Evolutionary conservation across 2,888 invertebrate genomes (phyloP), one percentile per base, ranked within the genome.

Genomic region (Colostygia pectinataria): DNA sequence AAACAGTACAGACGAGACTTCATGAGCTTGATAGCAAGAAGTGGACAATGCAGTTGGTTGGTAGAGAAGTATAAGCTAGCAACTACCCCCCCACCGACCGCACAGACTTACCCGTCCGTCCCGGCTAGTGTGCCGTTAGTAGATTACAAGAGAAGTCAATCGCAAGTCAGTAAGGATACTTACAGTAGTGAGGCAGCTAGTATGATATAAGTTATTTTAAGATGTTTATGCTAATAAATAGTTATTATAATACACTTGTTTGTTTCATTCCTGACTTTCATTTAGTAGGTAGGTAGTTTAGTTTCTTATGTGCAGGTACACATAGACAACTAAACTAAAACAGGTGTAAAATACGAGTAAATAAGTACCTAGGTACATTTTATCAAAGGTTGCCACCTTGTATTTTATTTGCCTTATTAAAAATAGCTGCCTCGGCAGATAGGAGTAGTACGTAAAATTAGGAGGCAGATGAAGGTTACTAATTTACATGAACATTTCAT

Each of bases 1-100:
- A 94, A 96, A 55, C 97, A 97, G 79, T 97, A 96, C 73, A 91
- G 96, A 29, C 91, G 93, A 61, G 97, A 97, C 76, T 89, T 96
- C 13, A 91, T 93, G 41, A 87, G 91, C 7, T 75, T 96, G 28
- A 81, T 95, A 37, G 92, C 94, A 1, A 92, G 93, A 87, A 95
- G 86, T 63, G 91, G 89, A 0, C 63, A 71, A 25, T 90, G 87
- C 52, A 78, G 78, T 47, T 89, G 90, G 89, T 53, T 89, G 54
- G 69, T 89, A 1, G 69, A 80, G 60, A 80, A 68, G 55, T 89
- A 89, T 57, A 90, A 90, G 47, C 18, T 87, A 52, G 80, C 83
- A 0, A 66, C 86, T 0, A 85, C 86, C 18, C 87, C 90, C 1
- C 90, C 89, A 2, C 82, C 77, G 7, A 90, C 90, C 8, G 89